Evolutionary conservation across 2,113 vertebrate genomes (phyloP), one percentile per base, ranked within the genome.

Genomic region (Alouatta palliata): DNA sequence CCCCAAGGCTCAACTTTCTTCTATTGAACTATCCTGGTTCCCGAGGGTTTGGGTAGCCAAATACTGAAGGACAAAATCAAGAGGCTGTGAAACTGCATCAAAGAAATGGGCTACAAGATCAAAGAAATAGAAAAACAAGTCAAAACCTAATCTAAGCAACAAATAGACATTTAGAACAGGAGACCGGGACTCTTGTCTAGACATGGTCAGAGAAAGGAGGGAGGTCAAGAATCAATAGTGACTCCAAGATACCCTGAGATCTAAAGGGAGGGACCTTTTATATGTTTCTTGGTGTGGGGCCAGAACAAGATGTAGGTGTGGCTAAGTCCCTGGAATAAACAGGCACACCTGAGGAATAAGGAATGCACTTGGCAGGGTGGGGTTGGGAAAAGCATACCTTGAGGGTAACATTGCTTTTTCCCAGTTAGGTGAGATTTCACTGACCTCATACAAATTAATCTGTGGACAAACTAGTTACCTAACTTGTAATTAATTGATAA

Each of bases 331-430:
- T 49, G 66, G 58, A 30, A 58, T 95, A 92, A 95, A 93, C 73
- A 85, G 93, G 82, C 82, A 75, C 95, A 91, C 86, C 73, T 79
- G 40, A 89, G 37, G 21, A 94, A 93, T 30, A 95, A 95, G 58
- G 83, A 83, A 77, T 77, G 47, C n/a, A 35, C 56, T 87, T 47
- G 30, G 30, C 58, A 83, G 86, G 93, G 43, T 77, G 30, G 81
- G 71, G 85, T 43, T 96, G 47, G n/a, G 21, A 70, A 83, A 85
- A 80, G 25, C 6, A n/a, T 47, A 49, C 49, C 35, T 90, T 90
- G 47, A 92, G 19, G 25, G 58, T 43, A 58, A 91, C 14, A 5
- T 61, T 89, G 70, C 32, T 70, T 96, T 97, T 95, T 84, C 87
- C 90, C 40, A 16, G 7, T 61, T 81, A 68, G 45, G 27, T 93